Conservation (phyloP, 1,140 invertebrate species). For the Homarus americanus region DNA sequence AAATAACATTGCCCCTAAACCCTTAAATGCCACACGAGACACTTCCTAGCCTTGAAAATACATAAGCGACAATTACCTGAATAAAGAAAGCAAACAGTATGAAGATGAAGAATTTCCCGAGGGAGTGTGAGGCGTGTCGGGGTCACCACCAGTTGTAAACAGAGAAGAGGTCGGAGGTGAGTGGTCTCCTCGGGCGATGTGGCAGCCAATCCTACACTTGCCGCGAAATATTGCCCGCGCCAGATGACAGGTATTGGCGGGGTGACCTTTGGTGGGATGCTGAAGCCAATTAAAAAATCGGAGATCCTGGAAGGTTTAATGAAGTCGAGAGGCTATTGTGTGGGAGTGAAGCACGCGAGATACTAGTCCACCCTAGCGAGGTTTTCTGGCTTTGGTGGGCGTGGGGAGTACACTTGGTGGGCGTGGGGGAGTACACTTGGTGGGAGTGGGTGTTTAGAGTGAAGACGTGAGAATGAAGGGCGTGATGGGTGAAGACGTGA, state of each 20-base stretch:
- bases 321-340: background rate
- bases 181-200: background rate
- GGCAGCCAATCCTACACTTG: background rate
- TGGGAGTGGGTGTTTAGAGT: background rate
- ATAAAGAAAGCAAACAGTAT: too few species aligned
- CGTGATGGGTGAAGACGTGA: background rate
- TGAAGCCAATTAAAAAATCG: too few species aligned
- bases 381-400: too few species aligned
- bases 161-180: background rate
- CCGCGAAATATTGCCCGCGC: background rate
- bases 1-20: too few species aligned
- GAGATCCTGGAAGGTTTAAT: background rate
- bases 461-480: background rate
- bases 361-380: too few species aligned
- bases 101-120: too few species aligned
- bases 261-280: too few species aligned
- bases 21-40: too few species aligned
- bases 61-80: background rate
- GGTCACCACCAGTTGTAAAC: background rate
- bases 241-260: background rate
- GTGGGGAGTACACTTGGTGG: too few species aligned
- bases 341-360: background rate
- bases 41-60: background rate
- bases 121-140: background rate
- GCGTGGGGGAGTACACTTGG: too few species aligned